Percentiles rank a stretch among this genome's conserved stretches.
These are phyloP conservation scores for Bombus turneri DNA, from an alignment of 1,140 invertebrate genomes.

Conservation along the genomic window DNA sequence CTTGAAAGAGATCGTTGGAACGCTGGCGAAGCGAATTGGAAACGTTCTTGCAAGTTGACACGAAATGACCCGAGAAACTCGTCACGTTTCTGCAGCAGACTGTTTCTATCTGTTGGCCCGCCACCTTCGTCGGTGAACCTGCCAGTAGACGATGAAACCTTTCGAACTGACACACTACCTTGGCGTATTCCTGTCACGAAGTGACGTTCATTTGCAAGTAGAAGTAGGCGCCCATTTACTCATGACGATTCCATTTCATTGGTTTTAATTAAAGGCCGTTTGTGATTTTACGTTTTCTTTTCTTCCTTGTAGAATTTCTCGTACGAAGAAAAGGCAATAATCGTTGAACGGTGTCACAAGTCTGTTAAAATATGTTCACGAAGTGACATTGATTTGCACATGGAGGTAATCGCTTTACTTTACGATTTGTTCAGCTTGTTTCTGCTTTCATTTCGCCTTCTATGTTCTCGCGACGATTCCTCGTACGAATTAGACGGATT, in stretches of 20 bases:
- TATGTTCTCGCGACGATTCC: too few relatives aligned
- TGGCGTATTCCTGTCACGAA: slow-evolving; percentile 25
- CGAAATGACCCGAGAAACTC: slow-evolving; percentile 33
- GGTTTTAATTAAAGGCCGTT: slow-evolving; percentile 25
- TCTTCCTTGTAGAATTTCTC: too few relatives aligned
- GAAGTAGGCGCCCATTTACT: slow-evolving; percentile 29
- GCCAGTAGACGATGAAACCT: not conserved
- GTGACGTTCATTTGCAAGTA: slow-evolving; percentile 32
- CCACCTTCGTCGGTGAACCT: not conserved
- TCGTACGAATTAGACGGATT: too few relatives aligned
- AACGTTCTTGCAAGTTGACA: slow-evolving; percentile 27
- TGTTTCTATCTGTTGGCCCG: not conserved
- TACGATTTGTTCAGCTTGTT: too few relatives aligned
- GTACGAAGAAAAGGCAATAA: not conserved
- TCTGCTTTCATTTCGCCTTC: too few relatives aligned
- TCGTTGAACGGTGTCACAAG: not conserved
- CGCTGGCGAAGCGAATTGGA: slow-evolving; percentile 38
- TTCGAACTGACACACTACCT: not conserved
- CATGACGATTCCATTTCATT: slow-evolving; percentile 15
- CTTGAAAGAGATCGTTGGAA: not conserved
- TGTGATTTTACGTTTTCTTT: not conserved
- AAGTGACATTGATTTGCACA: too few relatives aligned
- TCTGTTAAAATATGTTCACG: not conserved
- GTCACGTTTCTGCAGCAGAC: slow-evolving; percentile 16
- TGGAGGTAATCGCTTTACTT: too few relatives aligned